These are phyloP conservation scores for Cryptocheilus praepositus DNA, from an alignment of 2,888 invertebrate species.

Conservation along the genomic window DNA sequence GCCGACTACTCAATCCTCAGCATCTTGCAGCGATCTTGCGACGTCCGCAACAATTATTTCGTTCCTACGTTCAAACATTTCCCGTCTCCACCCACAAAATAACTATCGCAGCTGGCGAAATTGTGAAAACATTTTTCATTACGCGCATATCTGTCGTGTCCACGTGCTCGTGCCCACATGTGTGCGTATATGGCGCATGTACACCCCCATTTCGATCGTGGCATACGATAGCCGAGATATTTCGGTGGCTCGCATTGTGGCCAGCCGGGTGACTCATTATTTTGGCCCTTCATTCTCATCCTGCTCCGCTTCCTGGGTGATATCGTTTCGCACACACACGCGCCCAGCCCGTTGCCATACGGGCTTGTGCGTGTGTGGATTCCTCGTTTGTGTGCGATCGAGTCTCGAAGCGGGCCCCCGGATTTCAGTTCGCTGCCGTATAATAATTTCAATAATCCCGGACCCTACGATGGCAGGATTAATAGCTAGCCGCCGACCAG, in stretches of 20 bases:
- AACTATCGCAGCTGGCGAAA: too few relatives aligned
- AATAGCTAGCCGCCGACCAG: constrained; percentile 50
- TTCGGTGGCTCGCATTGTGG: constrained; percentile 53
- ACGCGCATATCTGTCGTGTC: too few relatives aligned
- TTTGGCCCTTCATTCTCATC: constrained; percentile 62
- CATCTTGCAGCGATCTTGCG: too few relatives aligned
- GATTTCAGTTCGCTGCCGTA: constrained; percentile 62
- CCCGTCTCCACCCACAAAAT: too few relatives aligned
- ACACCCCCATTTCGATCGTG: too few relatives aligned
- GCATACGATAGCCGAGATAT: constrained; percentile 48
- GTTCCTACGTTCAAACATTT: too few relatives aligned
- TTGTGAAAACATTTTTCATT: too few relatives aligned
- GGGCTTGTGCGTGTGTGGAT: constrained; percentile 28
- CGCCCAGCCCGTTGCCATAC: constrained; percentile 16
- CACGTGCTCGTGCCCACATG: too few relatives aligned
- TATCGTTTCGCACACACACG: constrained; percentile 10
- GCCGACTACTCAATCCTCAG: too few relatives aligned
- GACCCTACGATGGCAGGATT: constrained; percentile 61
- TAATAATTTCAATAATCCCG: constrained; percentile 69
- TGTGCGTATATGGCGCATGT: too few relatives aligned
- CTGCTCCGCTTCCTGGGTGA: constrained; percentile 41
- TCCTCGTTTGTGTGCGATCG: constrained; percentile 42
- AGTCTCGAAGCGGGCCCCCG: constrained; percentile 50
- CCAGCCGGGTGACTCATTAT: constrained; percentile 69
- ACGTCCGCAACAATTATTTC: too few relatives aligned